A percentile compares a stretch with the other conserved stretches of the same genome.
Evolutionary conservation across 2,888 invertebrate genomes (phyloP).

Genomic region (Drosophila sordidapex): DNA sequence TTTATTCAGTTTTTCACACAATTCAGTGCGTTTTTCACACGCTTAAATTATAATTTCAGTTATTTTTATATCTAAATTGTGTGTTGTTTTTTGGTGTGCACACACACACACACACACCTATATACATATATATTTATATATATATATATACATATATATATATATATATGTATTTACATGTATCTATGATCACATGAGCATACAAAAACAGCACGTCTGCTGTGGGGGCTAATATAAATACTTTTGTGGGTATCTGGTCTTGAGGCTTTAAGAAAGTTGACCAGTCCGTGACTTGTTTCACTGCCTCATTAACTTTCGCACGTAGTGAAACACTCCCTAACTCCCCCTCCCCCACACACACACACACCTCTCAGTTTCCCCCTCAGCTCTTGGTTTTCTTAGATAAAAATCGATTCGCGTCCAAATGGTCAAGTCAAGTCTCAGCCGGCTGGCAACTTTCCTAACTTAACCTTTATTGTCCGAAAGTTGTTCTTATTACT

Average conservation of each 20-base stretch:
- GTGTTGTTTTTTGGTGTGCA: conserved; percentile 33
- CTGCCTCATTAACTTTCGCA: conserved; percentile 78
- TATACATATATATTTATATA: not conserved
- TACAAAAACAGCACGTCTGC: conserved; percentile 39
- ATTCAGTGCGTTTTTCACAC: conserved; percentile 81
- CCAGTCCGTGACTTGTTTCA: conserved; percentile 69
- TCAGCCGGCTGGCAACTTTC: conserved; percentile 63
- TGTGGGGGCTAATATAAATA: conserved; percentile 69
- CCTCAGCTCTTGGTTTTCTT: conserved; percentile 9
- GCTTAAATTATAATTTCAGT: conserved; percentile 80
- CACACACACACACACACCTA: conserved; percentile 19
- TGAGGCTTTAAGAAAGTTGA: conserved; percentile 72
- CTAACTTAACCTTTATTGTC: conserved; percentile 81
- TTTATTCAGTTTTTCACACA: conserved; percentile 77
- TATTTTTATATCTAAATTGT: conserved; percentile 43
- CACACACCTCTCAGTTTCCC: conserved; percentile 1
- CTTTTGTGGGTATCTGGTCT: conserved; percentile 30
- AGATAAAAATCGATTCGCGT: conserved; percentile 82
- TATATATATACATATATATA: not conserved
- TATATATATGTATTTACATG: not conserved
- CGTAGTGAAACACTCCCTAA: conserved; percentile 50
- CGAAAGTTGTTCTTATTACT: conserved; percentile 76
- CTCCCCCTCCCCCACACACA: not conserved
- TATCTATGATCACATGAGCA: conserved; percentile 66
- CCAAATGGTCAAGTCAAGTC: conserved; percentile 31